phyloP scores from a whole-genome alignment of 2,888 invertebrate genomes.

The Brassicogethes aeneus region DNA sequence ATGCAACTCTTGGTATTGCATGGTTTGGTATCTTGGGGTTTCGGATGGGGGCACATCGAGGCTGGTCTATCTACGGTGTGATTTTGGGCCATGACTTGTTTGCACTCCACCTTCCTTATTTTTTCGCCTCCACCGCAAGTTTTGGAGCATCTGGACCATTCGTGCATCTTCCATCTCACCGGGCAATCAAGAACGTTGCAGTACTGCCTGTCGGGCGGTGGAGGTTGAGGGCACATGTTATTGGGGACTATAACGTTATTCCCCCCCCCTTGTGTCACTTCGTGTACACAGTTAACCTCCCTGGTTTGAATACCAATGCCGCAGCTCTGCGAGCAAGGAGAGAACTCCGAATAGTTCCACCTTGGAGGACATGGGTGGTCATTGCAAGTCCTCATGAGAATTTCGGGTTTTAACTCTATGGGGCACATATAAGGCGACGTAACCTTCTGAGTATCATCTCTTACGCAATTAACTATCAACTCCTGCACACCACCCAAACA shows the following conservation, averaged over 20 bases:
- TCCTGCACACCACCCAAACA: constrained; percentile 81
- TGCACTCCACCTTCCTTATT: constrained; percentile 75
- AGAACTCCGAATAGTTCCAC: constrained; percentile 87
- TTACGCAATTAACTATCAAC: constrained; percentile 77
- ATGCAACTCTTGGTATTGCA: constrained; percentile 80
- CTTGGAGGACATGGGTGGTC: constrained; percentile 92
- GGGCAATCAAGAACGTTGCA: constrained; percentile 93
- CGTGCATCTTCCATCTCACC: constrained; percentile 77
- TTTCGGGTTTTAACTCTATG: constrained; percentile 79
- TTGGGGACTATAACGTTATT: constrained; percentile 90
- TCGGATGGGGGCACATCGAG: constrained; percentile 63
- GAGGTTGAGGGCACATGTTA: constrained; percentile 86
- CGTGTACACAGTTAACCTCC: constrained; percentile 80
- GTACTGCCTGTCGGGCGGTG: constrained; percentile 79
- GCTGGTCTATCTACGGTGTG: constrained; percentile 73
- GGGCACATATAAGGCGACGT: constrained; percentile 84
- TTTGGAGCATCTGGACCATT: constrained; percentile 88
- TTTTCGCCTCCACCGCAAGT: constrained; percentile 90
- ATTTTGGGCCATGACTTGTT: constrained; percentile 90
- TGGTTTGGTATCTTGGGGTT: constrained; percentile 68
- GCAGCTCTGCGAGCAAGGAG: constrained; percentile 85
- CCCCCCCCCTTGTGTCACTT: constrained; percentile 76
- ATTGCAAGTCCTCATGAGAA: constrained; percentile 83
- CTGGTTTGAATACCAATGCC: constrained; percentile 90
- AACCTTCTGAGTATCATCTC: constrained; percentile 78